These are phyloP conservation scores for Caenorhabditis drosophilae DNA, from an alignment of 2,888 invertebrate genomes.

Conservation along the genomic window DNA sequence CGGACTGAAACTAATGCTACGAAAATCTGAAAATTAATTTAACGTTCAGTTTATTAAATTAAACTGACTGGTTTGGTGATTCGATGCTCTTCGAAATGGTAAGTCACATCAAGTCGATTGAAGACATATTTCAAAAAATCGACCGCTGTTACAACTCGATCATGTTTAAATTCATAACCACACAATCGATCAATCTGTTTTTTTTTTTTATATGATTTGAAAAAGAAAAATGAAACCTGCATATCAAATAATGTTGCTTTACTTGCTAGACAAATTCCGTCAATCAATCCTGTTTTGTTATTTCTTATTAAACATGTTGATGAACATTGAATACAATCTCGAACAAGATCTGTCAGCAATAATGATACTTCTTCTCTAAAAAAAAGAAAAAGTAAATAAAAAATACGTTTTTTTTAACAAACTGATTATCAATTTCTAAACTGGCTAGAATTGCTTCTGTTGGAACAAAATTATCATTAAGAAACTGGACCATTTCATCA, in stretches of 20 bases:
- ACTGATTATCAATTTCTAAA: conserved; percentile 13
- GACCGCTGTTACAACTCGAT: conserved; percentile 36
- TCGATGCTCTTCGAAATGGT: conserved; percentile 38
- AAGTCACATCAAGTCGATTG: conserved; percentile 46
- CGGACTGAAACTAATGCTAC: conserved; percentile 41
- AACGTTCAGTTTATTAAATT: background rate
- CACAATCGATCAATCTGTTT: conserved; percentile 52
- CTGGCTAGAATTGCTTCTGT: conserved; percentile 44
- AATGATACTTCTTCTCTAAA: conserved; percentile 32
- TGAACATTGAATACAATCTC: conserved; percentile 40
- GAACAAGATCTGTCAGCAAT: conserved; percentile 44
- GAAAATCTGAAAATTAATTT: conserved; percentile 33
- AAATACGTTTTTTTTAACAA: conserved; percentile 3
- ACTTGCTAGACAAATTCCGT: conserved; percentile 48
- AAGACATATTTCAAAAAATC: conserved; percentile 53
- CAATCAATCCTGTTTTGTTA: conserved; percentile 13
- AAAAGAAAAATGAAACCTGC: conserved; percentile 18
- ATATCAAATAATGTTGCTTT: conserved; percentile 41
- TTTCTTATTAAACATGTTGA: conserved; percentile 37
- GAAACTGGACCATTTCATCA: conserved; percentile 32
- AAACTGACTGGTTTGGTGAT: conserved; percentile 39
- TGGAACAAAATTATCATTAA: conserved; percentile 38
- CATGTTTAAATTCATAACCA: conserved; percentile 38
- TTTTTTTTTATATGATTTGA: no score
- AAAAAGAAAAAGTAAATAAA: conserved; percentile 1